These are phyloP conservation scores for Drosophila varians DNA, from an alignment of 1,140 invertebrate species.

Conservation along the genomic window DNA sequence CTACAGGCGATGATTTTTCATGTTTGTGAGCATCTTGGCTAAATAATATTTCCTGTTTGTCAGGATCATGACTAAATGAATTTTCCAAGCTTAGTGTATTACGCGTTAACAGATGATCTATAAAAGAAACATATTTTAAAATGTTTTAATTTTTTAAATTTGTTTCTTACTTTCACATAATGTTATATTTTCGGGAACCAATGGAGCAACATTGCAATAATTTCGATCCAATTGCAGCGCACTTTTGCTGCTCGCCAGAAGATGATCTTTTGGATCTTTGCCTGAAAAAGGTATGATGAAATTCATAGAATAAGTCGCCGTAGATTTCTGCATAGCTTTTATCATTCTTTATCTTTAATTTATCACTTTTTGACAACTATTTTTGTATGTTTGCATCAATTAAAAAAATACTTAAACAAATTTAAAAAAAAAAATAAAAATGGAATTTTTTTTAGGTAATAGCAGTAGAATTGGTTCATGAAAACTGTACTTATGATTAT, in stretches of 20 bases:
- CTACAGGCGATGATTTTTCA: constrained; percentile 10
- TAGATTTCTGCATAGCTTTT: too few species aligned
- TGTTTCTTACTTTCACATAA: constrained; percentile 17
- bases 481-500: too few species aligned
- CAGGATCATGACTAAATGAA: background rate
- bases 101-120: background rate
- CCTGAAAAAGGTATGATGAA: constrained; percentile 18
- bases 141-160: background rate
- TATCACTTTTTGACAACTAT: too few species aligned
- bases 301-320: too few species aligned
- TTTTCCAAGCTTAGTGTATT: background rate
- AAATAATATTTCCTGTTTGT: constrained; percentile 10
- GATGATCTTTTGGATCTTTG: constrained; percentile 5
- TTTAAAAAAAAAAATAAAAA: too few species aligned
- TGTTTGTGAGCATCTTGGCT: too few species aligned
- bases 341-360: too few species aligned
- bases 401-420: too few species aligned
- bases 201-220: constrained; percentile 79
- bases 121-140: background rate
- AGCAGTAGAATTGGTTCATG: too few species aligned
- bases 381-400: too few species aligned
- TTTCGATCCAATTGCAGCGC: constrained; percentile 41
- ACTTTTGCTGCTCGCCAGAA: background rate
- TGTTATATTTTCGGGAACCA: constrained; percentile 69
- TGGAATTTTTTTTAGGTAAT: too few species aligned